Evolutionary conservation across 2,797 vertebrate genomes (phyloP).

Genomic region (Falco columbarius): DNA sequence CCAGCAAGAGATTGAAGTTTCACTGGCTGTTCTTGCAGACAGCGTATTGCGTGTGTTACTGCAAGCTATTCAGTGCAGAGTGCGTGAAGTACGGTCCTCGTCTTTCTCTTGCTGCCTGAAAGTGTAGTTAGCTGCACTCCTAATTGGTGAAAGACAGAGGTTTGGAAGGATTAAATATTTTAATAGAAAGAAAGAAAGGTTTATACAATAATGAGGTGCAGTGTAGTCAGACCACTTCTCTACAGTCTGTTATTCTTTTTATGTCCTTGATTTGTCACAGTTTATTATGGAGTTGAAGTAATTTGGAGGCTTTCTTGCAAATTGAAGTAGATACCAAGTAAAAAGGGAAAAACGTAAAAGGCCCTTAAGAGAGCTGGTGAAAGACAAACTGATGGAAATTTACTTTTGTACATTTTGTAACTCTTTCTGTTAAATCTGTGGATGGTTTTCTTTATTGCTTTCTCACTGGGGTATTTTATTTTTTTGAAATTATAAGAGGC

Average conservation of each 20-base stretch:
- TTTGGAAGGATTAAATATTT: neutral
- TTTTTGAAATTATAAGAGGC: neutral
- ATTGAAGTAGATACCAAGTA: neutral
- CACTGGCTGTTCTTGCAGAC: neutral
- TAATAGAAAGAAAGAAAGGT: neutral
- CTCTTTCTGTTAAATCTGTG: neutral
- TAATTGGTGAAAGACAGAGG: neutral
- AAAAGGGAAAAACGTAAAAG: neutral
- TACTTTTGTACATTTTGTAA: neutral
- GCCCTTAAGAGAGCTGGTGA: neutral
- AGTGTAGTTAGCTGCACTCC: neutral
- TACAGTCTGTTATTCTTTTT: neutral
- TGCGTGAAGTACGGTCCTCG: fast-evolving
- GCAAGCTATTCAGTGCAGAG: neutral
- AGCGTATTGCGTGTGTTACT: neutral
- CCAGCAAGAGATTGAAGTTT: neutral
- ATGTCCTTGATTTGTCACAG: neutral
- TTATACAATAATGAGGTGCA: neutral
- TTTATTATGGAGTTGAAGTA: neutral
- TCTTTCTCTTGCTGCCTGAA: neutral
- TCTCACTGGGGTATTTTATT: neutral
- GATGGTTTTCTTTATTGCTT: neutral
- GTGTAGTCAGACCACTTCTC: neutral
- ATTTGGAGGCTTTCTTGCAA: neutral
- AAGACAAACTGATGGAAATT: neutral